These are phyloP conservation scores for Stenodema calcarata DNA, from an alignment of 2,888 invertebrate genomes.

Conservation along the genomic window DNA sequence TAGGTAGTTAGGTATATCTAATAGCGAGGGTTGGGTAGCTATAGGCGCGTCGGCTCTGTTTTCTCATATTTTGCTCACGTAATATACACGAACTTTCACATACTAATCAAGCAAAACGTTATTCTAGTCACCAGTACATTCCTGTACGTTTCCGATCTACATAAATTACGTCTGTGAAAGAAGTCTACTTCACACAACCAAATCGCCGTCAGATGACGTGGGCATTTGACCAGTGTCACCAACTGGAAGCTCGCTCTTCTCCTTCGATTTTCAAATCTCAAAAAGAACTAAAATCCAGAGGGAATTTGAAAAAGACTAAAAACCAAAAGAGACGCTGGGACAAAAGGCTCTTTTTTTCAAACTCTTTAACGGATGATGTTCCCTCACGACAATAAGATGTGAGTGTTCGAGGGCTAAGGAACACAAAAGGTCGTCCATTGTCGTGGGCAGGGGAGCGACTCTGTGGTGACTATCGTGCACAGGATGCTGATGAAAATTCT, in stretches of 20 bases:
- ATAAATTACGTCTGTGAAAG: background rate
- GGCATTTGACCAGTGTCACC: background rate
- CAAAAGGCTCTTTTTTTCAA: background rate
- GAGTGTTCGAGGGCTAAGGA: background rate
- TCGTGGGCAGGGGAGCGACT: background rate
- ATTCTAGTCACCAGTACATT: background rate
- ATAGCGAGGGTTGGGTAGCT: too few species aligned
- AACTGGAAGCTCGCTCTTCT: background rate
- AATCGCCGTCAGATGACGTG: background rate
- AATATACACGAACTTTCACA: background rate
- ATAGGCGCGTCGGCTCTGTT: too few species aligned
- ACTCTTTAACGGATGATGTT: background rate
- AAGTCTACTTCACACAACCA: background rate
- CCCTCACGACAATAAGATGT: background rate
- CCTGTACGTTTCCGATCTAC: background rate
- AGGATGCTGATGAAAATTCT: background rate
- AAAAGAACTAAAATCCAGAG: background rate
- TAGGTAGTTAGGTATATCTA: too few species aligned
- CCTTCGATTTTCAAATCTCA: background rate
- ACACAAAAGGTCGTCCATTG: conserved; percentile 9
- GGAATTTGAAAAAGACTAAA: background rate
- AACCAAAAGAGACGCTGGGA: background rate
- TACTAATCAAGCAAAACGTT: background rate
- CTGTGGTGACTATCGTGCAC: background rate
- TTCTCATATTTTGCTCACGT: background rate